Evolutionary conservation across 2,888 invertebrate species (phyloP).

Genomic region (Brenthis ino): DNA sequence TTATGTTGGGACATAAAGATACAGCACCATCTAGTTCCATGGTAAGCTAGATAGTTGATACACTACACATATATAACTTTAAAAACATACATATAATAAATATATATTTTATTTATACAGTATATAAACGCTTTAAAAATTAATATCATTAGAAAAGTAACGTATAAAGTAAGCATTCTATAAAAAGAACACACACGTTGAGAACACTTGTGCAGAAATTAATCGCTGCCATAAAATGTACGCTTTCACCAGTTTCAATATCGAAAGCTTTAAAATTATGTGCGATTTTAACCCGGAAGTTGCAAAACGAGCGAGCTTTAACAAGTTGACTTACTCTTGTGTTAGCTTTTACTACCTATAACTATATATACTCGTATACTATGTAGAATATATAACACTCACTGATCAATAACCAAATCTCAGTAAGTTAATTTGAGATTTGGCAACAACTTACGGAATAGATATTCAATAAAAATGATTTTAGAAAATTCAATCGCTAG

Average conservation of each 20-base stretch:
- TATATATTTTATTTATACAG: no score
- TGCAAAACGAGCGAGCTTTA: background rate
- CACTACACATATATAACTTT: no score
- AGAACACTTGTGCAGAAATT: constrained; percentile 20
- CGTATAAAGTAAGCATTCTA: constrained; percentile 5
- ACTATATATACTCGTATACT: background rate
- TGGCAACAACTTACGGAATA: no score
- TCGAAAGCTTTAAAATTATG: constrained; percentile 13
- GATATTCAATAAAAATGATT: no score
- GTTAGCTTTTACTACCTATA: background rate
- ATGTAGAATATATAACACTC: no score
- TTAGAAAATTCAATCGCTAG: no score
- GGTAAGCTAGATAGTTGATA: no score
- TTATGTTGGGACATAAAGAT: no score
- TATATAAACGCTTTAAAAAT: background rate
- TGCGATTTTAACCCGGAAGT: constrained; percentile 17
- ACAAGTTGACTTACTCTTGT: background rate
- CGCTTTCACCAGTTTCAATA: constrained; percentile 23
- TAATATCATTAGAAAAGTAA: background rate
- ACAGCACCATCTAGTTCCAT: no score
- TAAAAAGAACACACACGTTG: constrained; percentile 7
- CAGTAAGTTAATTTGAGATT: no score
- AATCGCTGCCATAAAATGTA: constrained; percentile 14
- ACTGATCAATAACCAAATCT: no score
- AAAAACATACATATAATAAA: no score